Base-by-base conservation (phyloP, 2,113 vertebrate species). In the Uria aalge region DNA sequence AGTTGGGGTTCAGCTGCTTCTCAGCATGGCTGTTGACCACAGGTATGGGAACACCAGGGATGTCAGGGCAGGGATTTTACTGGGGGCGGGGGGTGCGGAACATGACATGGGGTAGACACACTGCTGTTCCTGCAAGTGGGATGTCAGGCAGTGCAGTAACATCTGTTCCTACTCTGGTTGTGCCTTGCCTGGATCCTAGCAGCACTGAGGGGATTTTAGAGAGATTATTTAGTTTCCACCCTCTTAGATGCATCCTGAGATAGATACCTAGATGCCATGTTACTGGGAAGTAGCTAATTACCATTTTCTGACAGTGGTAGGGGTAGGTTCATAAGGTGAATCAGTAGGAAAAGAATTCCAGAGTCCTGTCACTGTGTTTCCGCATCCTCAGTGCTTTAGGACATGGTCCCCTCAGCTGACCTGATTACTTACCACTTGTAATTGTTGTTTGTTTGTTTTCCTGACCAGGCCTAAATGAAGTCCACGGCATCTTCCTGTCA, bases 341-440 rank as follows among this genome's bases (percentile, higher is more conserved):
- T 95, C 83, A 92, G 12, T 9, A 45, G 63, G 45, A 76, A 75
- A 57, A 83, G 47, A 88, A 85, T 69, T 90, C 52, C 57, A 24
- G 41, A 84, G 64, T 50, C 12, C 8, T 88, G 40, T 15, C 2
- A 5, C 40, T 20, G 10, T 74, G 24, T 64, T 88, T 90, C 74
- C 5, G 0, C 78, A 66, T 82, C 67, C 53, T 87, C 5, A 22
- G 20, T 45, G 27, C 62, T 85, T 87, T 52, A 66, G 57, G 53
- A 36, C 9, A 6, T 43, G 12, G 30, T 82, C n/a, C n/a, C 82
- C 53, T 36, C 18, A 8, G 55, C 21, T 18, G 48, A 52, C 22
- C 13, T 48, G 57, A 10, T 66, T 84, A 50, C 41, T 80, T 91
- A 38, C 52, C 38, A 13, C 67, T 78, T 40, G 22, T 57, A 23